Conservation (phyloP, 2,888 invertebrate genomes). For the Eumerus sabulonum region DNA sequence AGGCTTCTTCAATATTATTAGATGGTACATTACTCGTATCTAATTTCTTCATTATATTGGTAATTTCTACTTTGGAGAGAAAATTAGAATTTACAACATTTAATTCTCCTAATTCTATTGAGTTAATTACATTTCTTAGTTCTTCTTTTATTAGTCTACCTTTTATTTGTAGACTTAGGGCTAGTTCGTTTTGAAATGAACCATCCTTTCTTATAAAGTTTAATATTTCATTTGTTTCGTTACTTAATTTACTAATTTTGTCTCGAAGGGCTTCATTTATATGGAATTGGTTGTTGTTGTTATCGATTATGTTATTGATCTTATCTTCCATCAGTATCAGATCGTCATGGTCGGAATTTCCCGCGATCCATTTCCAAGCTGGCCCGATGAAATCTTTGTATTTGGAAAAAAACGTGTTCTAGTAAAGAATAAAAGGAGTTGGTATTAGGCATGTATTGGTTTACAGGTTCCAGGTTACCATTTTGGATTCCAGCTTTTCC, state of each 20-base stretch:
- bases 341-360: slow-evolving; percentile 9
- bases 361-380: slow-evolving; percentile 12
- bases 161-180: slow-evolving; percentile 7
- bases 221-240: slow-evolving; percentile 7
- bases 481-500: background rate
- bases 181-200: slow-evolving; percentile 1
- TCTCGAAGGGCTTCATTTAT: slow-evolving; percentile 13
- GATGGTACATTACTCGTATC: slow-evolving; percentile 41
- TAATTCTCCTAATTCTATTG: slow-evolving; percentile 31
- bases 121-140: slow-evolving; percentile 29
- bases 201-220: background rate
- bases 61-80: slow-evolving; percentile 34
- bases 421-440: background rate
- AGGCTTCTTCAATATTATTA: slow-evolving; percentile 50
- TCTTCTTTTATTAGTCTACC: slow-evolving; percentile 23
- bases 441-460: background rate
- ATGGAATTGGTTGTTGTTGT: slow-evolving; percentile 8
- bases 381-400: background rate
- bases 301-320: slow-evolving; percentile 7
- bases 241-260: slow-evolving; percentile 11
- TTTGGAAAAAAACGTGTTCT: no score
- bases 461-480: background rate
- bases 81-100: slow-evolving; percentile 41
- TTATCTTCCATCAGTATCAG: background rate
- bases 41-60: slow-evolving; percentile 18